These are phyloP conservation scores for Drosophila melanica DNA, from an alignment of 1,140 invertebrate genomes.

Conservation along the genomic window DNA sequence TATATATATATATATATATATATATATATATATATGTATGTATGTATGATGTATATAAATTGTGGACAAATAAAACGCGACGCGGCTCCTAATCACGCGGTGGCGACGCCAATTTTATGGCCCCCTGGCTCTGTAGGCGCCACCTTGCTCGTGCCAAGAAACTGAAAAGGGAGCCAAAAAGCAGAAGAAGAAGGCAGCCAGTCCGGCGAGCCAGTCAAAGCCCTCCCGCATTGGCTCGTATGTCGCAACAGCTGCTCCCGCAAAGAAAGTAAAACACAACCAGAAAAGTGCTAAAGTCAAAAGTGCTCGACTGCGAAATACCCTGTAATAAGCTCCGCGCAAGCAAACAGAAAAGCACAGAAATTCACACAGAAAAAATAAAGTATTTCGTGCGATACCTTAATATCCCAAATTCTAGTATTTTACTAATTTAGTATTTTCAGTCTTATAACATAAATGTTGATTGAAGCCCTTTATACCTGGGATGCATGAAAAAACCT, in stretches of 20 bases:
- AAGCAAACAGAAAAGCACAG: too few species aligned
- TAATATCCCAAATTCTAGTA: too few species aligned
- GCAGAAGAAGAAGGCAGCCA: slow-evolving; percentile 7
- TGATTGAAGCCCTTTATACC: too few species aligned
- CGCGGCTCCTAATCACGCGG: slow-evolving; percentile 62
- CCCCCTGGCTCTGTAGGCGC: slow-evolving; percentile 29
- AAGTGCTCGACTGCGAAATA: not conserved
- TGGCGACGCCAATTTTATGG: slow-evolving; percentile 59
- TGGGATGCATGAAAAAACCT: too few species aligned
- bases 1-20: not conserved
- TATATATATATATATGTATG: slow-evolving; percentile 17
- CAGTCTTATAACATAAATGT: too few species aligned
- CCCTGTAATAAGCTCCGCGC: not conserved
- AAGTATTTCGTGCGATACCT: too few species aligned
- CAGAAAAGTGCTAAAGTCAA: not conserved
- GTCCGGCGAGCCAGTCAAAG: slow-evolving; percentile 28
- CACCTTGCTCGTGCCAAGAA: slow-evolving; percentile 51
- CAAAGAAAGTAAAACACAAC: slow-evolving; percentile 4
- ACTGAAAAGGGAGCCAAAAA: slow-evolving; percentile 25
- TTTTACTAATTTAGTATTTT: too few species aligned
- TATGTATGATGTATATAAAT: slow-evolving; percentile 19
- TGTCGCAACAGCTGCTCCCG: slow-evolving; percentile 66
- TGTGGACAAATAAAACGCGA: slow-evolving; percentile 60
- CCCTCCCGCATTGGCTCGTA: slow-evolving; percentile 49
- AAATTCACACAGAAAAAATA: too few species aligned